Evolutionary conservation across 2,113 vertebrate species (phyloP).

Genomic region (Euleptes europaea): DNA sequence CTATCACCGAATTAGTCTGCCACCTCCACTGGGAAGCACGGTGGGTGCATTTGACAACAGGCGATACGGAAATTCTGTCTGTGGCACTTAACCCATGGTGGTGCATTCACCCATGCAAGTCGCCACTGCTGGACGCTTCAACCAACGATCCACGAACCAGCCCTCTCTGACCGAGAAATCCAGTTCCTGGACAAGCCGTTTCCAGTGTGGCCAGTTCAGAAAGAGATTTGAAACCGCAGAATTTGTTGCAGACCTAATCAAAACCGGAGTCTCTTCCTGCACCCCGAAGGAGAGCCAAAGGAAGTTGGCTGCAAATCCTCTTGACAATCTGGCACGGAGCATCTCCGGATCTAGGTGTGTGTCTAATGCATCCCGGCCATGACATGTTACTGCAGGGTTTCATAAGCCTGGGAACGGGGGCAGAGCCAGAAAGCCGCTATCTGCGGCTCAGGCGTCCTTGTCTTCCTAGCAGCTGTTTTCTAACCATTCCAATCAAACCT

Average conservation of each 20-base stretch:
- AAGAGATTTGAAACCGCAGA: neutral
- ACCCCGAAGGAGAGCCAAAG: neutral
- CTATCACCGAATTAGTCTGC: no score
- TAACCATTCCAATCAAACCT: constrained; percentile 1
- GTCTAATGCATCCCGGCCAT: constrained; percentile 16
- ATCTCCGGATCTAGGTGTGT: constrained; percentile 21
- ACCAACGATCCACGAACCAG: neutral
- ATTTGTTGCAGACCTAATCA: neutral
- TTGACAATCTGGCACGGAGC: neutral
- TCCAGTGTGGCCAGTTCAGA: neutral
- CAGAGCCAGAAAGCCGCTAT: neutral
- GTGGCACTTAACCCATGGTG: neutral
- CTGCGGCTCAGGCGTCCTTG: neutral
- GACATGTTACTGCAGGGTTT: constrained; percentile 5
- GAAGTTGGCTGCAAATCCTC: neutral
- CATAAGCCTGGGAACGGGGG: constrained; percentile 22
- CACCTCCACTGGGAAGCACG: neutral
- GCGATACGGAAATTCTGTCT: neutral
- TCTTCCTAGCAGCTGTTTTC: constrained; percentile 23
- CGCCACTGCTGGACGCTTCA: no score
- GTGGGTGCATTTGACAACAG: neutral
- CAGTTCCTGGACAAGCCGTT: neutral
- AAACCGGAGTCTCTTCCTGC: neutral
- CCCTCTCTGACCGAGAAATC: neutral
- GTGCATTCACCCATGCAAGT: neutral